Conservation (phyloP, 2,888 invertebrate species). For the Zele albiditarsus region DNA sequence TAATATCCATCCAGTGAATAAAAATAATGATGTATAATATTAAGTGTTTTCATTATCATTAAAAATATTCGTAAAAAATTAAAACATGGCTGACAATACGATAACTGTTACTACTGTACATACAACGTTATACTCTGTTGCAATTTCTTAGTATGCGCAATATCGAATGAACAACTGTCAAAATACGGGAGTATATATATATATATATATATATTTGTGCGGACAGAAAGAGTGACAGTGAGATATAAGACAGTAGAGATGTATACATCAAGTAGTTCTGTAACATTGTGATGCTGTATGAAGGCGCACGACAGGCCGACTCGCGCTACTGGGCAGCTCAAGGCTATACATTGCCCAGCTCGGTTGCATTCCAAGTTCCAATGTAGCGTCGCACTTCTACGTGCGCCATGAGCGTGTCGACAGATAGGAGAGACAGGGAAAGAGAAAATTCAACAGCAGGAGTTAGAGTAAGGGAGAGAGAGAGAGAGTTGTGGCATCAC, state of each 20-base stretch:
- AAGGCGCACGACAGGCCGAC: conserved; percentile 58
- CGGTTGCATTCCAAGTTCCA: conserved; percentile 65
- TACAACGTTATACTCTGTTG: background rate
- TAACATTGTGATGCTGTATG: background rate
- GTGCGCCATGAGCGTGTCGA: conserved; percentile 34
- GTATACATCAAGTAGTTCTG: conserved; percentile 19
- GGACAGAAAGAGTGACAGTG: background rate
- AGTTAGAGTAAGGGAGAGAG: conserved; percentile 13
- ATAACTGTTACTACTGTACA: background rate
- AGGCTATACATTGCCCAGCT: conserved; percentile 61
- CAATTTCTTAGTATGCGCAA: background rate
- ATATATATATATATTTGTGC: background rate
- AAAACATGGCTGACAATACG: too few species aligned
- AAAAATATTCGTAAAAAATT: too few species aligned
- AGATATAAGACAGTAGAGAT: background rate
- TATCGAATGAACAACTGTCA: background rate
- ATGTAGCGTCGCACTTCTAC: conserved; percentile 45
- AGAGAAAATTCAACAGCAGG: conserved; percentile 15
- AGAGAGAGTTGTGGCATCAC: conserved; percentile 37
- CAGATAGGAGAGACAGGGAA: conserved; percentile 31
- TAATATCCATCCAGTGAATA: too few species aligned
- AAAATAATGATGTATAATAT: too few species aligned
- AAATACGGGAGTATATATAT: background rate
- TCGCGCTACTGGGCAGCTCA: conserved; percentile 64
- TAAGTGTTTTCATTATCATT: too few species aligned